Evolutionary conservation across 2,113 vertebrate species (phyloP).

Genomic region (Antechinus stuartii): DNA sequence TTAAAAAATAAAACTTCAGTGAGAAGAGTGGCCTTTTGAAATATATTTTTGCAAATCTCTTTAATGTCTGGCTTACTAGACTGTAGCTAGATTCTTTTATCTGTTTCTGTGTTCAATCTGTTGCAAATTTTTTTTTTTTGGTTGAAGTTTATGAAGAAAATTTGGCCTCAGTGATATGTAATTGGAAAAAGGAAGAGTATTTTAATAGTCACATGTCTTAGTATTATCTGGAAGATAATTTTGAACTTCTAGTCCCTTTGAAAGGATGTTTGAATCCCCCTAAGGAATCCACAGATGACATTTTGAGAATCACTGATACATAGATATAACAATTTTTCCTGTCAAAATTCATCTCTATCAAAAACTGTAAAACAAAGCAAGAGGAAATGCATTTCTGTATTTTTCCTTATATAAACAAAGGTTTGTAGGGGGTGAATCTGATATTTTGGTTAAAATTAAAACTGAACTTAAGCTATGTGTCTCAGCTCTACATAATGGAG

Average conservation of each 20-base stretch:
- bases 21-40: not conserved
- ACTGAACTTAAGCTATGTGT: not conserved
- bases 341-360: not conserved
- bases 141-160: not conserved
- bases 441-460: not conserved
- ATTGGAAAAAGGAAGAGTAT: not conserved
- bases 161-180: not conserved
- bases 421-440: not conserved
- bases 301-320: not conserved
- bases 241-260: not conserved
- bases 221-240: not conserved
- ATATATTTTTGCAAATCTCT: not conserved
- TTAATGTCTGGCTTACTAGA: not conserved
- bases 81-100: not conserved
- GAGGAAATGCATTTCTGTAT: not conserved
- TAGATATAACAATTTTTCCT: not conserved
- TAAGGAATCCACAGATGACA: not conserved
- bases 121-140: not conserved
- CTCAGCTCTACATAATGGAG: not conserved
- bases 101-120: not conserved
- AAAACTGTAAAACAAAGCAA: not conserved
- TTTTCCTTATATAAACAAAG: not conserved
- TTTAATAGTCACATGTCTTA: not conserved
- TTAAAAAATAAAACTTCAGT: not conserved
- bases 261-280: not conserved